Base-by-base conservation (phyloP, 2,113 vertebrate species). In the Ramphastos sulfuratus region DNA sequence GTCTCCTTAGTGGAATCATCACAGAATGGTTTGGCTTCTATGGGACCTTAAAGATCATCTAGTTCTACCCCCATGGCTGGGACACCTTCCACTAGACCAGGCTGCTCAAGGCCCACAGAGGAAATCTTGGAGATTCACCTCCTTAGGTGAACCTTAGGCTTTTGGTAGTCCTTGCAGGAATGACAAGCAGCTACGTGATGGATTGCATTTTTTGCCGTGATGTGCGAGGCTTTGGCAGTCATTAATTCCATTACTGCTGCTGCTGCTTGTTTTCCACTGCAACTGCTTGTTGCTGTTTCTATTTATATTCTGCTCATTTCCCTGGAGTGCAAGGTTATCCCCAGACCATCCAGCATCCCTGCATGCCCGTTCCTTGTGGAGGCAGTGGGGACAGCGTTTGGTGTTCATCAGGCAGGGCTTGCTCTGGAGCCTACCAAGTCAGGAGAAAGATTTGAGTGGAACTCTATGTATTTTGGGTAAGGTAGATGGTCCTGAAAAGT, bases 231-330 rank as follows among this genome's bases (percentile, higher is more conserved):
- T 70, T 48, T 74, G 76, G 37, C 82, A 83, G 46, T 20, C 28
- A 17, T 66, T 74, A 77, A 71, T 92, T 92, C 39, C 69, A 60
- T 71, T 52, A 52, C 56, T 73, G 21, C 63, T 66, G 67, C 58
- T 89, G 55, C 77, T 89, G 87, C 85, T 92, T 91, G 74, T 91
- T 92, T 93, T 54, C 75, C 19, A 50, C 42, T 78, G 56, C 60
- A 79, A 27, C 35, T 66, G 28, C 60, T 80, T 75, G 37, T 83
- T 94, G 76, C 54, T 92, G 10, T 91, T 87, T 85, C 75, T 89
- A 28, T 88, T 94, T 83, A 87, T 85, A 85, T 81, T 92, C 79
- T 67, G 20, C 39, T 88, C 21, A 12, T 87, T 85, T 78, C n/a
- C 27, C 44, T 75, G 65, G 59, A 91, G 48, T 60, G 25, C 54